These are phyloP conservation scores for Drosophila busckii DNA, from an alignment of 1,140 invertebrate species.

Conservation along the genomic window DNA sequence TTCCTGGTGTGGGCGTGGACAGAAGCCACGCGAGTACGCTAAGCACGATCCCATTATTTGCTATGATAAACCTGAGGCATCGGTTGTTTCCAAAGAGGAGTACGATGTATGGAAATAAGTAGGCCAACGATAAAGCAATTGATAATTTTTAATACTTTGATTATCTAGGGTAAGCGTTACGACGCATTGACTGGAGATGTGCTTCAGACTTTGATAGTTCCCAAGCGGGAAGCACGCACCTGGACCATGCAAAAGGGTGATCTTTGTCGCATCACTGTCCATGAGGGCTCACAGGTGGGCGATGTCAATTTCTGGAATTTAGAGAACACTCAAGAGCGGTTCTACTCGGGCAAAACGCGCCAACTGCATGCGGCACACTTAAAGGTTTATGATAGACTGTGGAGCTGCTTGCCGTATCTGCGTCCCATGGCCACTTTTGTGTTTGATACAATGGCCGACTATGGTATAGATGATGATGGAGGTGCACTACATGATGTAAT, in stretches of 20 bases:
- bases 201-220: constrained; percentile 65
- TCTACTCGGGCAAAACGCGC: constrained; percentile 80
- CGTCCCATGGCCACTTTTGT: constrained; percentile 80
- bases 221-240: constrained; percentile 74
- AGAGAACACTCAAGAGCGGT: constrained; percentile 78
- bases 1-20: constrained; percentile 52
- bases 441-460: constrained; percentile 77
- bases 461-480: constrained; percentile 80
- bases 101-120: constrained; percentile 57
- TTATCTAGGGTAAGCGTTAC: constrained; percentile 51
- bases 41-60: constrained; percentile 68
- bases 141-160: neutral
- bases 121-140: neutral
- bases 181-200: constrained; percentile 61
- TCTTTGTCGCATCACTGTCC: constrained; percentile 76
- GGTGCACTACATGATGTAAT: constrained; percentile 80
- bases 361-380: constrained; percentile 79
- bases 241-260: constrained; percentile 78
- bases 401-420: constrained; percentile 80
- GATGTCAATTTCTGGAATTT: constrained; percentile 80
- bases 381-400: constrained; percentile 78
- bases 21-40: constrained; percentile 51
- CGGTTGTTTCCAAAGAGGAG: constrained; percentile 54
- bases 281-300: constrained; percentile 79
- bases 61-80: constrained; percentile 73